Base-by-base conservation (phyloP, 2,888 invertebrate genomes). In the Rhagonycha lutea region DNA sequence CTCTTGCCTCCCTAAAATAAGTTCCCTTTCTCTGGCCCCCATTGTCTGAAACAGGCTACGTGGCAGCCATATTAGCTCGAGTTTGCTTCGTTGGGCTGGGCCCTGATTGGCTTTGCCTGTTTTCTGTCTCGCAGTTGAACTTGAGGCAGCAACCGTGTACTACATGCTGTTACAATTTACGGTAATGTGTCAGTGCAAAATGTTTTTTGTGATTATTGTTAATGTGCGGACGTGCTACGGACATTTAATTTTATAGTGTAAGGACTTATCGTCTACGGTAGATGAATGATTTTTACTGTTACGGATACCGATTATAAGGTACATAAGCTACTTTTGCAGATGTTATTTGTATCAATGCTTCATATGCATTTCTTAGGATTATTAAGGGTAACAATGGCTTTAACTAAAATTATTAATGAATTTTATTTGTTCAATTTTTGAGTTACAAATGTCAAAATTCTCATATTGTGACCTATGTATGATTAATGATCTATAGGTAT, bases 361-460 rank as follows among this genome's bases (percentile, higher is more conserved):
- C 72, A 71, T 76, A 70, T 74, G 62, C 73, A 69, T 29, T 76
- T 79, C 76, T 77, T 74, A 76, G 70, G 70, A 80, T 79, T 79
- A 80, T 80, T 80, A 79, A 70, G 72, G 79, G 24, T 74, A 74
- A 86, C 86, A 87, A 86, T 85, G 83, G 84, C 84, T 83, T 86
- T 86, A 88, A 87, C 88, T 88, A 88, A 88, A 89, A 88, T 89
- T 89, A 90, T 90, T 88, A 88, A 87, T 88, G 86, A 87, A 87
- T 87, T 86, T 86, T 85, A 83, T 86, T 86, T 86, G 87, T 85
- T 85, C 84, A 86, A 82, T 86, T 86, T 86, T 84, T 82, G 83
- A 83, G 84, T 76, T 74, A 75, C 75, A 81, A 81, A 81, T 85
- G 87, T 86, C 87, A 86, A 85, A 87, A 87, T 86, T 86, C 82